Base-by-base conservation (phyloP, 2,113 vertebrate species). In the Phaethornis superciliosus region DNA sequence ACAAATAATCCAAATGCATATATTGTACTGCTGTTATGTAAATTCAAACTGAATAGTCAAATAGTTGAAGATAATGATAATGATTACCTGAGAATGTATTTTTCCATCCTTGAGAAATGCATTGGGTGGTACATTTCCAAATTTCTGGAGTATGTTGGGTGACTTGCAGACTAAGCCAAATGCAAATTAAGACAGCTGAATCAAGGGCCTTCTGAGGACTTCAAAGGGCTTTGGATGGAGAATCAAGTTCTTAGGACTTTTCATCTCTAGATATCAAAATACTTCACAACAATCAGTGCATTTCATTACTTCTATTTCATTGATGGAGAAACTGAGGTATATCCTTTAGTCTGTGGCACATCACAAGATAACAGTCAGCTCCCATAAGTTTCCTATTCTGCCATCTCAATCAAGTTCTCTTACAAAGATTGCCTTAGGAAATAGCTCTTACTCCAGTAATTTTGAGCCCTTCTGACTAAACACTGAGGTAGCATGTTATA, bases 211-310 rank as follows among this genome's bases (percentile, higher is more conserved):
- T 95, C 60, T 80, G 49, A 75, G 79, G 91, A 95, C 93, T 95
- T 97, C 93, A 96, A 95, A 95, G 85, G 42, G 55, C 75, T 95
- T 88, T 88, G 89, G 87, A 96, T 88, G 0, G 4, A 94, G 90
- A 44, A 69, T 94, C 88, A 88, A 81, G 80, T 95, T 94, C 90
- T 82, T 91, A 95, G 93, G 84, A 94, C 81, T 93, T 93, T 96
- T 96, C 93, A 96, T 93, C 93, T 93, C 79, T 13, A 92, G 59
- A 74, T 94, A 95, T 91, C 84, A 96, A 96, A 94, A 96, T 91
- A 89, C 71, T 80, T 94, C 95, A 95, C 85, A 83, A 90, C 82
- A 95, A 89, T 88, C 91, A 78, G 85, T 81, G 88, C 65, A 77
- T 60, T 83, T 95, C 90, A 46, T 85, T 87, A 85, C 52, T 83